phyloP scores from a whole-genome alignment of 2,797 vertebrate genomes.

The Cichlasoma orientale region DNA sequence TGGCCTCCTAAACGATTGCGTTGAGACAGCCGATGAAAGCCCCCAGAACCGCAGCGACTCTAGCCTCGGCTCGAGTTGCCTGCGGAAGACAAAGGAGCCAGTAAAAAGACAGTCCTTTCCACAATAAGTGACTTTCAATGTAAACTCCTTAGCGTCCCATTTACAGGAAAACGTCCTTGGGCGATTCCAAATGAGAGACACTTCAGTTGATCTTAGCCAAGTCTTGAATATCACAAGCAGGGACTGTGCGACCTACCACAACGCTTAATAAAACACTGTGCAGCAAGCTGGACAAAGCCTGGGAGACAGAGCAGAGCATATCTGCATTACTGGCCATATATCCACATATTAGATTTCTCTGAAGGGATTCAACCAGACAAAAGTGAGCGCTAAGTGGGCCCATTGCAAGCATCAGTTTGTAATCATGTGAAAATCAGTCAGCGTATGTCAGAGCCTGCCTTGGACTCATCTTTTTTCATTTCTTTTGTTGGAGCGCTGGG shows the following conservation, averaged over 20 bases:
- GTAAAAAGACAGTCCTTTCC: slow-evolving; percentile 76
- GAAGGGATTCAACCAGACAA: slow-evolving; percentile 61
- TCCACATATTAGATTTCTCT: slow-evolving; percentile 69
- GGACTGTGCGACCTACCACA: slow-evolving; percentile 78
- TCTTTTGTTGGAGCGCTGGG: slow-evolving; percentile 39
- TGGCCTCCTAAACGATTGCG: slow-evolving; percentile 69
- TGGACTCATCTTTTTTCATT: slow-evolving; percentile 50
- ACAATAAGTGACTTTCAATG: slow-evolving; percentile 76
- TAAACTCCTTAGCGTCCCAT: slow-evolving; percentile 74
- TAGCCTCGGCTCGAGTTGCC: slow-evolving; percentile 72
- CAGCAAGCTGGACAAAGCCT: slow-evolving; percentile 67
- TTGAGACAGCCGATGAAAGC: slow-evolving; percentile 79
- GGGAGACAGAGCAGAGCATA: slow-evolving; percentile 67
- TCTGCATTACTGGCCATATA: slow-evolving; percentile 62
- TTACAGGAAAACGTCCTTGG: slow-evolving; percentile 84
- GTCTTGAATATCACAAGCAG: slow-evolving; percentile 79
- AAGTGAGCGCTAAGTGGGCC: slow-evolving; percentile 63
- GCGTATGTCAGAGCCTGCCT: slow-evolving; percentile 51
- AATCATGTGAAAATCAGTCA: slow-evolving; percentile 71
- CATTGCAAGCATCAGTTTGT: slow-evolving; percentile 69
- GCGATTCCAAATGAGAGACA: slow-evolving; percentile 75
- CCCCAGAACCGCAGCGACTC: slow-evolving; percentile 75
- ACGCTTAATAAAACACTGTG: slow-evolving; percentile 74
- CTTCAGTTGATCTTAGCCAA: slow-evolving; percentile 74
- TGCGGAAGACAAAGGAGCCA: slow-evolving; percentile 78